Conservation (phyloP, 2,113 vertebrate genomes). For the Porphyrio hochstetteri region DNA sequence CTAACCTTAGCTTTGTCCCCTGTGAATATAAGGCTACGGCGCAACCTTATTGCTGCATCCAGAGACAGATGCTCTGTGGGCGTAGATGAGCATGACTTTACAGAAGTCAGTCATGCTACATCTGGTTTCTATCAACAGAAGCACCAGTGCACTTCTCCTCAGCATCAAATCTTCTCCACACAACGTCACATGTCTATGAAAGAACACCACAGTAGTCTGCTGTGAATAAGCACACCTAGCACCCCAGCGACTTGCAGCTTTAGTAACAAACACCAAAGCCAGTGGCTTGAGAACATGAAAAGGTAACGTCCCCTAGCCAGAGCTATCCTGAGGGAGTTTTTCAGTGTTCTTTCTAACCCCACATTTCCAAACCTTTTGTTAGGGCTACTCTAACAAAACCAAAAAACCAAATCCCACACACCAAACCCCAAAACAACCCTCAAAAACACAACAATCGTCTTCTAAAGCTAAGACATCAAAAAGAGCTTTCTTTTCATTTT, state of each 20-base stretch:
- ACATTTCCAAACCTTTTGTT: not conserved
- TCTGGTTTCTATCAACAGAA: not conserved
- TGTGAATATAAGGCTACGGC: not conserved
- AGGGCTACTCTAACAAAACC: not conserved
- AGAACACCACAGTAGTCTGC: fast-evolving
- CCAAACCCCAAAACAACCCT: not conserved
- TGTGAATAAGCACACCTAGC: not conserved
- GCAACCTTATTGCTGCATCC: not conserved
- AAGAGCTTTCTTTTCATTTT: not conserved
- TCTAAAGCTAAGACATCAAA: not conserved
- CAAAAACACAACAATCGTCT: not conserved
- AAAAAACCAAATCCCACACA: not conserved
- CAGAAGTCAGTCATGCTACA: not conserved
- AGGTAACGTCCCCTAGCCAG: not conserved
- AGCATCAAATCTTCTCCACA: not conserved
- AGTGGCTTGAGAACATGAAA: not conserved
- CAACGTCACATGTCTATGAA: fast-evolving
- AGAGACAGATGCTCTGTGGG: not conserved
- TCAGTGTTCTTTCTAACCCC: not conserved
- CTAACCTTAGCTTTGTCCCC: not conserved
- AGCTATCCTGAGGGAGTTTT: not conserved
- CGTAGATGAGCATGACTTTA: not conserved
- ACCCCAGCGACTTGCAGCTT: not conserved
- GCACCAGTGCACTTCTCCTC: not conserved
- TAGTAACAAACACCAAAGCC: not conserved